Conservation (phyloP, 1,140 invertebrate species). For the Coptotermes formosanus region DNA sequence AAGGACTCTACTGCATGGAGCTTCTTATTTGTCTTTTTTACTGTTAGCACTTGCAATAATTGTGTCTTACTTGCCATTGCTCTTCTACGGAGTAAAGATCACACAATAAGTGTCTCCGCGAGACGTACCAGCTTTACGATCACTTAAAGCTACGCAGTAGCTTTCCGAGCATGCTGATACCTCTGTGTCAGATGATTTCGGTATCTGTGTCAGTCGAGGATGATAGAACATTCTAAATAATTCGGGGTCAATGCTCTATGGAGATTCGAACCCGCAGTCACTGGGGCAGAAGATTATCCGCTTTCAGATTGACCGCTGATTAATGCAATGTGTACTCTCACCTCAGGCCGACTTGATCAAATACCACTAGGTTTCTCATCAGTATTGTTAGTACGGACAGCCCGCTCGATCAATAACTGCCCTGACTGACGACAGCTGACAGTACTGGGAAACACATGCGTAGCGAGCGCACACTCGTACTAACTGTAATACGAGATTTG, state of each 20-base stretch:
- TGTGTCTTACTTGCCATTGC: too few species aligned
- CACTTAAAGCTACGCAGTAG: too few species aligned
- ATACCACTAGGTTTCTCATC: slow-evolving; percentile 1
- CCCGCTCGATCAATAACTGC: background rate
- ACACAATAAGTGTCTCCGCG: too few species aligned
- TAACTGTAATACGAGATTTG: background rate
- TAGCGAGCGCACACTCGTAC: background rate
- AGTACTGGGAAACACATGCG: background rate
- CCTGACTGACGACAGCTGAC: background rate
- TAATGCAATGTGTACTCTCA: slow-evolving; percentile 9
- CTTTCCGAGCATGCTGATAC: too few species aligned
- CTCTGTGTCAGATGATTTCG: too few species aligned
- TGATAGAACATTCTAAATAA: background rate
- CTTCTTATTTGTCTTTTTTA: too few species aligned
- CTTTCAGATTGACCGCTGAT: background rate
- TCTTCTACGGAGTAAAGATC: too few species aligned
- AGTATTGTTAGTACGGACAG: background rate
- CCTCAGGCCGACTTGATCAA: background rate
- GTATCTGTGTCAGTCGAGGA: too few species aligned
- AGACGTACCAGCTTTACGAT: too few species aligned
- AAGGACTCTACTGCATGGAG: too few species aligned
- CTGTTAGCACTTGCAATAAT: too few species aligned
- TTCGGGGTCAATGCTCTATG: background rate
- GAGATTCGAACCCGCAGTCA: background rate
- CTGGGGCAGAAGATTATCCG: background rate